A percentile compares a stretch with the other conserved stretches of the same genome.
Conservation (phyloP, 2,797 vertebrate genomes). For the Halcyon smyrnensis region DNA sequence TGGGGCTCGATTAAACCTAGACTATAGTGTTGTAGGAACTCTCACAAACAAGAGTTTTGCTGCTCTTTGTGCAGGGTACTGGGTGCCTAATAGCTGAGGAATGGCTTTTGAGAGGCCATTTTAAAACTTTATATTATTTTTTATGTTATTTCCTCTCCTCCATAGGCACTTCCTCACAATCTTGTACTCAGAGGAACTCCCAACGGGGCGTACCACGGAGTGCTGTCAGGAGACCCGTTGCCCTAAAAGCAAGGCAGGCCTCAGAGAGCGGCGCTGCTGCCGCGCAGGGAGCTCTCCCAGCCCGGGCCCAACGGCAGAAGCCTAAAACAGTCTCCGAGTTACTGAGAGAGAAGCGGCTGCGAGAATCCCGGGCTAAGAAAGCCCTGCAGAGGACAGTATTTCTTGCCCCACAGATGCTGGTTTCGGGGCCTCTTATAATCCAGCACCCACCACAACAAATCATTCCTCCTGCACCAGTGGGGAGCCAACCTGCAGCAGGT, state of each 20-base stretch:
- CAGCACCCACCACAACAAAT: slow-evolving; percentile 14
- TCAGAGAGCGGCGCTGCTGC: fast-evolving
- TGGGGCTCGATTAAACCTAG: not conserved
- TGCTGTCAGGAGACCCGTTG: not conserved
- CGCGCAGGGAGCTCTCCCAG: fast-evolving
- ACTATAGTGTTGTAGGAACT: not conserved
- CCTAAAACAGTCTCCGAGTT: slow-evolving; percentile 79
- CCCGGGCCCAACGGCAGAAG: slow-evolving; percentile 26
- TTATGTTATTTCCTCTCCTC: not conserved
- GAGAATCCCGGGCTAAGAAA: slow-evolving; percentile 38
- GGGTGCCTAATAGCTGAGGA: not conserved
- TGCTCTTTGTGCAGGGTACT: not conserved
- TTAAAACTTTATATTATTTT: not conserved
- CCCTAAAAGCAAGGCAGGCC: not conserved
- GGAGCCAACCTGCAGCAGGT: not conserved
- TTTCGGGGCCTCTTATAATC: slow-evolving; percentile 69
- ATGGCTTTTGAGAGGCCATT: not conserved
- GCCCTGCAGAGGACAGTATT: not conserved
- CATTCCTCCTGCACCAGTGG: not conserved
- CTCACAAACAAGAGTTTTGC: not conserved
- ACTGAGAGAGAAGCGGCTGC: slow-evolving; percentile 74
- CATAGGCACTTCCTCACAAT: not conserved
- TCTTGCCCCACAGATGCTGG: slow-evolving; percentile 46
- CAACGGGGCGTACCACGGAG: fast-evolving
- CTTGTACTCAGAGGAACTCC: not conserved